Evolutionary conservation across 2,113 vertebrate species (phyloP).

Genomic region (Cebidichthys violaceus): DNA sequence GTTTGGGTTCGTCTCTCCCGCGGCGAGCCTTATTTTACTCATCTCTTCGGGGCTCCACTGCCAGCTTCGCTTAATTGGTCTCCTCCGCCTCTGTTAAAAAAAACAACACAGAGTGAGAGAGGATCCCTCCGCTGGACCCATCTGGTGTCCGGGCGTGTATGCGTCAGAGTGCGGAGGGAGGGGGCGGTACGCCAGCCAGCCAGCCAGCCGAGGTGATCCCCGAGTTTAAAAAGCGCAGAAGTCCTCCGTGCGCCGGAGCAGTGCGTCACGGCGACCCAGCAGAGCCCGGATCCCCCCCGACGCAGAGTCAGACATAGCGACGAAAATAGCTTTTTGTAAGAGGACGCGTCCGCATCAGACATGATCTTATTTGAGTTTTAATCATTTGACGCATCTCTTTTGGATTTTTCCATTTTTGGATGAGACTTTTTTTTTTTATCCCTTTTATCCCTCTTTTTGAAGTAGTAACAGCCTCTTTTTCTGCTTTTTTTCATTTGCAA

Average conservation of each 20-base stretch:
- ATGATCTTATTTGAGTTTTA: conserved; percentile 9
- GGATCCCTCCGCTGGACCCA: conserved; percentile 58
- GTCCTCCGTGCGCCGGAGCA: conserved; percentile 69
- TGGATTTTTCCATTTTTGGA: conserved; percentile 16
- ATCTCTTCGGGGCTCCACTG: conserved; percentile 10
- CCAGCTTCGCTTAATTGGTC: conserved; percentile 48
- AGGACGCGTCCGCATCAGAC: background rate
- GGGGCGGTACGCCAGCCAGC: conserved; percentile 59
- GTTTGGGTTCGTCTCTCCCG: background rate
- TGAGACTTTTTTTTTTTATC: background rate
- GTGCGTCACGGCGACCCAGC: conserved; percentile 81
- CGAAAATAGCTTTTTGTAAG: conserved; percentile 1
- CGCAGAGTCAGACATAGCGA: conserved; percentile 13
- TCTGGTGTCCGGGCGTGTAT: conserved; percentile 46
- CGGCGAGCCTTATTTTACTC: background rate
- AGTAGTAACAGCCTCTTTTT: background rate
- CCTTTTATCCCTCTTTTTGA: background rate
- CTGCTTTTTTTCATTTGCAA: background rate
- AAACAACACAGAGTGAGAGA: conserved; percentile 43
- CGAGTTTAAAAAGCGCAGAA: conserved; percentile 80
- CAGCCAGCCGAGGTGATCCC: conserved; percentile 78
- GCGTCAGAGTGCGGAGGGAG: conserved; percentile 63
- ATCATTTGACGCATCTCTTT: background rate
- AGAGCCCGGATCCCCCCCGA: conserved; percentile 68
- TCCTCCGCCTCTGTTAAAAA: conserved; percentile 36